Base-by-base conservation (phyloP, 1,140 invertebrate species). In the Ctenoplectra terminalis region DNA sequence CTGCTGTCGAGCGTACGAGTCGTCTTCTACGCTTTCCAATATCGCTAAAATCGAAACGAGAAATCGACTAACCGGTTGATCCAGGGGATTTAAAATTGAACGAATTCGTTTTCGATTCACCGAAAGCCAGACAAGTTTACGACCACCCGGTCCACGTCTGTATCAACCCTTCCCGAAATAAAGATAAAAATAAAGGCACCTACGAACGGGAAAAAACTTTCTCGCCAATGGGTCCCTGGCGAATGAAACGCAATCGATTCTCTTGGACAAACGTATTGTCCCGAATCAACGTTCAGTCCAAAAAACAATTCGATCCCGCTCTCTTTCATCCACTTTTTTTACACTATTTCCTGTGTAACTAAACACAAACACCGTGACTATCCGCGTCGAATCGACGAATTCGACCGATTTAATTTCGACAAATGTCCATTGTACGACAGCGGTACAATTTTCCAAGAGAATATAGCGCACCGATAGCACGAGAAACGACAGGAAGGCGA, bases 371-470 rank as follows among this genome's bases (percentile, higher is more conserved):
- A 56, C 1, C 50, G 74, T 31, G 58, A 63, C 43, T 13, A 48
- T 48, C 50, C 26, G 48, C 43, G 31, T 29, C 64, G 73, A 40
- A 85, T 85, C 71, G 50, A 17, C 37, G 78, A 67, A 43, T 34
- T 56, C 64, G 76, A 71, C 40, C 82, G 82, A 86, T 86, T 80
- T 46, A 75, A 66, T 84, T 86, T 43, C 46, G 40, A 29, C 73
- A 58, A 64, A 37, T 48, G 26, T 46, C 31, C 26, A 67, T 70
- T 43, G 37, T 31, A 9, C 31, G 23, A 43, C 26, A 29, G n/a
- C 58, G 34, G 29, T 70, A 60, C 17, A n/a, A 2, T 26, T 31
- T 23, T 60, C 29, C 58, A 23, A 8, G 9, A 40, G 67, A 71
- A 54, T n/a, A 48, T 11, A n/a, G n/a, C 1, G 46, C 29, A 34